phyloP scores from a whole-genome alignment of 2,797 vertebrate genomes.

The Centropyge bicolor region DNA sequence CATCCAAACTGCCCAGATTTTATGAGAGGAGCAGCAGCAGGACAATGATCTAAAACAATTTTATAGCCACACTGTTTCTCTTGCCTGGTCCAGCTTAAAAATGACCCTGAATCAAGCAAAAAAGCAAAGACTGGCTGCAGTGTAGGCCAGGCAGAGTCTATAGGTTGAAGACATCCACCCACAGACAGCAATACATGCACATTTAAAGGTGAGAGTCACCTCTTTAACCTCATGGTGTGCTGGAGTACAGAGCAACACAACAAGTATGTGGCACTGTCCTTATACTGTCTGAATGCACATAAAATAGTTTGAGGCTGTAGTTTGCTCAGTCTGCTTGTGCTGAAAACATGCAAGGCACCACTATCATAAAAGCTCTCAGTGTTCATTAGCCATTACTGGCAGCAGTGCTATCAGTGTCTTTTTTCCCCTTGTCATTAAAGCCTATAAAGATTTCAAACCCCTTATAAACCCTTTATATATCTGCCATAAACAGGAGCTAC shows the following conservation, averaged over 20 bases:
- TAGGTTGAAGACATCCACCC: neutral
- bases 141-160: neutral
- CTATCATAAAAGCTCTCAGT: neutral
- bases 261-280: no score
- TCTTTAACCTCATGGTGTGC: neutral
- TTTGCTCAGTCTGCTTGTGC: neutral
- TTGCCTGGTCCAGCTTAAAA: neutral
- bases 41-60: neutral
- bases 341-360: neutral
- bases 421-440: slow-evolving; percentile 17
- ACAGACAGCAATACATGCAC: neutral
- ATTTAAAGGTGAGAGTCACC: neutral
- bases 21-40: neutral
- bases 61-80: neutral
- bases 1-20: neutral
- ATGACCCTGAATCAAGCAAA: neutral
- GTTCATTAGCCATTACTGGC: neutral
- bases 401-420: slow-evolving; percentile 9
- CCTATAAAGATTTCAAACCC: slow-evolving; percentile 12
- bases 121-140: neutral
- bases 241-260: neutral
- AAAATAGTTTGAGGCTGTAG: neutral
- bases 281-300: neutral
- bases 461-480: slow-evolving; percentile 14
- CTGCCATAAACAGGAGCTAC: slow-evolving; percentile 11